phyloP scores from a whole-genome alignment of 2,797 vertebrate species.

The Silurus aristotelis region DNA sequence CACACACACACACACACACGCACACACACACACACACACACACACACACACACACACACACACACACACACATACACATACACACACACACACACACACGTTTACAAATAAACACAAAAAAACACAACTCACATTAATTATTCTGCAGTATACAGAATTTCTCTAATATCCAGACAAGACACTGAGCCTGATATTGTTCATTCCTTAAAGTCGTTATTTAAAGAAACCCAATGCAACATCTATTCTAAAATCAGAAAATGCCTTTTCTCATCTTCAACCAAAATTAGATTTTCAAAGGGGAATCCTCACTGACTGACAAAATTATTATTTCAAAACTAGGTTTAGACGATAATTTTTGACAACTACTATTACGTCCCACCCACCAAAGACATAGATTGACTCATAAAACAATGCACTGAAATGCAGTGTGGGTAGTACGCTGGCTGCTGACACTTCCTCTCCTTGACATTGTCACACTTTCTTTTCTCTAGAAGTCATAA shows the following conservation, averaged over 20 bases:
- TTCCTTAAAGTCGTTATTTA: slow-evolving; percentile 1
- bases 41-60: too few relatives aligned
- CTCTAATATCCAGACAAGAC: not conserved
- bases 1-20: too few relatives aligned
- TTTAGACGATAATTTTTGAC: slow-evolving; percentile 31
- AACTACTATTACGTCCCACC: slow-evolving; percentile 46
- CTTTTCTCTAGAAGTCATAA: slow-evolving; percentile 44
- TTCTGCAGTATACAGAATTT: not conserved
- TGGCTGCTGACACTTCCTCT: slow-evolving; percentile 41
- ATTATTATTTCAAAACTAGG: slow-evolving; percentile 7
- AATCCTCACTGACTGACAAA: slow-evolving; percentile 9
- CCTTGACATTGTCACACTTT: slow-evolving; percentile 43
- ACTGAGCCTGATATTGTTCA: not conserved
- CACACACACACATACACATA: too few relatives aligned
- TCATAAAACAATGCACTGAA: slow-evolving; percentile 48
- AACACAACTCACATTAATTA: not conserved
- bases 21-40: not conserved
- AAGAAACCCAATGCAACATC: not conserved
- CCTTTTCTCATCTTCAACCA: not conserved
- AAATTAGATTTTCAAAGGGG: not conserved
- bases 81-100: too few relatives aligned
- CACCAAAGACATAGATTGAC: slow-evolving; percentile 50
- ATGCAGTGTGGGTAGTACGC: slow-evolving; percentile 48
- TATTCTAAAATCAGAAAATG: slow-evolving; percentile 13
- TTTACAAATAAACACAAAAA: not conserved